Evolutionary conservation across 2,113 vertebrate species (phyloP).

Genomic region (Petrocephalus microphthalmus): DNA sequence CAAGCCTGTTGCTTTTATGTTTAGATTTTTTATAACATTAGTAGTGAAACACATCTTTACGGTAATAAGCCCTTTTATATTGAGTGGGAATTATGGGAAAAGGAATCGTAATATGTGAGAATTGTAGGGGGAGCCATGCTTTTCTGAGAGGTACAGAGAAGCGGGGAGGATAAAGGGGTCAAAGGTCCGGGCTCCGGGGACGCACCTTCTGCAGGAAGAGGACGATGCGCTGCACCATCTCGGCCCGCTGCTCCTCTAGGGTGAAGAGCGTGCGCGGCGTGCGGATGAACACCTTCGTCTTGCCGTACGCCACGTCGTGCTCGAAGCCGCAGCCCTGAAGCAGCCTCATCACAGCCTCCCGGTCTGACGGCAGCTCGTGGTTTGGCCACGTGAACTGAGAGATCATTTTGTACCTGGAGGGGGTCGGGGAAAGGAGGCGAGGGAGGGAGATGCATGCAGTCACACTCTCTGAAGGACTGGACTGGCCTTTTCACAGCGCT

Average conservation of each 20-base stretch:
- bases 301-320: conserved; percentile 87
- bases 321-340: conserved; percentile 80
- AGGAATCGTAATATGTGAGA: neutral
- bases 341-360: conserved; percentile 77
- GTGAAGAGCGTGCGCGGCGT: conserved; percentile 88
- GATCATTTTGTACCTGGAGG: conserved; percentile 93
- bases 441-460: neutral
- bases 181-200: neutral
- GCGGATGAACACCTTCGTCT: conserved; percentile 92
- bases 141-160: neutral
- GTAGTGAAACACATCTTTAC: neutral
- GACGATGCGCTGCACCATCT: conserved; percentile 85
- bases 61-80: neutral
- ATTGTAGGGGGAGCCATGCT: neutral
- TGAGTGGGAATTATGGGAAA: neutral
- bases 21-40: neutral
- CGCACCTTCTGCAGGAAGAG: conserved; percentile 96
- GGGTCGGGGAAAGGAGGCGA: neutral
- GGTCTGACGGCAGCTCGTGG: conserved; percentile 82
- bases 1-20: neutral
- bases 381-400: conserved; percentile 96
- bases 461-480: neutral
- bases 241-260: conserved; percentile 82
- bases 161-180: neutral
- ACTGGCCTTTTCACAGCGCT: neutral